phyloP scores from a whole-genome alignment of 2,113 vertebrate genomes.

The Lynx canadensis region DNA sequence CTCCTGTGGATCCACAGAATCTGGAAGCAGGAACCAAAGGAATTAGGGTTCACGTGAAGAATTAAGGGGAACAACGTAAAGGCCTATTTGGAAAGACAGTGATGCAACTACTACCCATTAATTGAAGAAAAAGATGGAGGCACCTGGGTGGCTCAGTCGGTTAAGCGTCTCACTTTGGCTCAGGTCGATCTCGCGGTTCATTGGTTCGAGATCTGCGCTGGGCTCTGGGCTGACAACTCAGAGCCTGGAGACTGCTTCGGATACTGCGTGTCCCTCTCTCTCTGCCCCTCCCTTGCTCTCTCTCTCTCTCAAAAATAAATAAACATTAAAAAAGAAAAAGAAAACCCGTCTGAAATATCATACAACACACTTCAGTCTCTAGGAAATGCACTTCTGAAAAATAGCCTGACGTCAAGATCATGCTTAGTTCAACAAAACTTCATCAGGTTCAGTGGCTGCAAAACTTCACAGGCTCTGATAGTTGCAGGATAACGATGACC shows the following conservation, averaged over 20 bases:
- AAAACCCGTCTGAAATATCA: neutral
- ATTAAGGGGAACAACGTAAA: neutral
- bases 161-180: no score
- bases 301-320: no score
- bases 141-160: no score
- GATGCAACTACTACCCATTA: neutral
- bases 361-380: neutral
- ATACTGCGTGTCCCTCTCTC: no score
- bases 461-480: neutral
- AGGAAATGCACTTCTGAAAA: constrained; percentile 23
- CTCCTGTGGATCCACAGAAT: neutral
- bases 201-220: no score
- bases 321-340: no score
- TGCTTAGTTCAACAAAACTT: neutral
- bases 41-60: neutral
- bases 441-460: neutral
- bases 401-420: neutral
- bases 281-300: no score
- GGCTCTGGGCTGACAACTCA: no score
- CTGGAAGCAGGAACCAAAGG: neutral
- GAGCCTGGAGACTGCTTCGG: no score
- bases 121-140: neutral
- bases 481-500: neutral
- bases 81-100: neutral
- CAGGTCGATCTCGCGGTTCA: no score